These are phyloP conservation scores for Agriotes lineatus DNA, from an alignment of 2,888 invertebrate species.

Conservation along the genomic window DNA sequence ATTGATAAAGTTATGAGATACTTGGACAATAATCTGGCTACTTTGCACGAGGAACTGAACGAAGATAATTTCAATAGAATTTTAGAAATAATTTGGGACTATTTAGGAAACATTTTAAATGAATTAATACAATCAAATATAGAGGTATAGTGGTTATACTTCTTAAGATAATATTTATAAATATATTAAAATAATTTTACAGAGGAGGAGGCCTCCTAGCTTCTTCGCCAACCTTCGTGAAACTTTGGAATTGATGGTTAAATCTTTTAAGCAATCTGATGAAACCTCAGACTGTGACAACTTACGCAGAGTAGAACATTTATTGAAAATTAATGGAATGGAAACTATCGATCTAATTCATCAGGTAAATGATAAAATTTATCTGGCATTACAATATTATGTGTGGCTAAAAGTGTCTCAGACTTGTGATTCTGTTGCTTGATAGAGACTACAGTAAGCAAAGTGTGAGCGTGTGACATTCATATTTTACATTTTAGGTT, in stretches of 20 bases:
- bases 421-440: too few relatives aligned
- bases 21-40: slow-evolving; percentile 88
- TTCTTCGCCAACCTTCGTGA: slow-evolving; percentile 93
- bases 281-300: slow-evolving; percentile 72
- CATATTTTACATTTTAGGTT: slow-evolving; percentile 53
- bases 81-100: slow-evolving; percentile 89
- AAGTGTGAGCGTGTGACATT: too few relatives aligned
- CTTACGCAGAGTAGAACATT: slow-evolving; percentile 76
- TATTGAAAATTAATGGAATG: slow-evolving; percentile 86
- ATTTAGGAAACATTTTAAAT: slow-evolving; percentile 82
- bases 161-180: too few relatives aligned
- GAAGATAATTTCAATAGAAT: slow-evolving; percentile 91
- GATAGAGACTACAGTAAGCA: too few relatives aligned
- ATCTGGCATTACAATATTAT: too few relatives aligned
- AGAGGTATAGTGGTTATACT: slow-evolving; percentile 70
- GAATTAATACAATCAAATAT: slow-evolving; percentile 84
- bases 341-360: slow-evolving; percentile 91
- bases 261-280: slow-evolving; percentile 84
- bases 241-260: slow-evolving; percentile 86
- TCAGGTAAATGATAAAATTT: slow-evolving; percentile 64
- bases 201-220: slow-evolving; percentile 91
- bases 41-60: slow-evolving; percentile 86
- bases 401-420: too few relatives aligned
- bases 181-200: too few relatives aligned
- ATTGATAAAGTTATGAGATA: slow-evolving; percentile 92